Base-by-base conservation (phyloP, 2,113 vertebrate species). In the Lonchura striata region DNA sequence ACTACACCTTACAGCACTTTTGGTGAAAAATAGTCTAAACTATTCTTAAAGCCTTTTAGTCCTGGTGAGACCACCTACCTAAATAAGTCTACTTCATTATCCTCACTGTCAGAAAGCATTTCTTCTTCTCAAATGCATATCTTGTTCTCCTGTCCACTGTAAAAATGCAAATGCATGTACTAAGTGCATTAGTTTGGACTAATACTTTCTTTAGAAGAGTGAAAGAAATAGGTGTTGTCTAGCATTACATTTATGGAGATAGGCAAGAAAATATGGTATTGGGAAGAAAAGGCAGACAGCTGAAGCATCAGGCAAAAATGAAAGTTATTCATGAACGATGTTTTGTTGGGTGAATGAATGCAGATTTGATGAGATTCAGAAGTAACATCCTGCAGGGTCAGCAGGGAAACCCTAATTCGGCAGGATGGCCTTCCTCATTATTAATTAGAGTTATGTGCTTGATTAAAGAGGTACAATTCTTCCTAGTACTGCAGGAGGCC, bases 361-460 rank as follows among this genome's bases (percentile, higher is more conserved):
- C 19, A 56, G 65, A 82, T 87, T 79, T 96, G 69, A 88, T 87
- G 57, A 94, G 49, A 22, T 71, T 52, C 24, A 21, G 41, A 81
- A 87, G 41, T 56, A 90, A 68, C 52, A 90, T 87, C 78, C 87
- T 89, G 41, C 82, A 64, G 78, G 78, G 90, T 85, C 82, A 79
- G 61, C 83, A 83, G 72, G 65, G 37, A 94, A 95, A 87, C 70
- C 33, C 56, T 81, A 57, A 77, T 86, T 79, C 86, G 65, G 65
- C 56, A 89, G 76, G 56, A 68, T 52, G 31, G 47, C 60, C 72
- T 86, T 90, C 64, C n/a, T 92, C 37, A 37, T 35, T 61, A 68
- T 71, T 77, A 92, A 80, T 77, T 94, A 75, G 25, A 59, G 9
- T 66, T 86, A 42, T 28, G 17, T 28, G 60, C 86, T 64, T 78